phyloP scores from a whole-genome alignment of 2,797 vertebrate genomes.

The Crypturellus tataupa region DNA sequence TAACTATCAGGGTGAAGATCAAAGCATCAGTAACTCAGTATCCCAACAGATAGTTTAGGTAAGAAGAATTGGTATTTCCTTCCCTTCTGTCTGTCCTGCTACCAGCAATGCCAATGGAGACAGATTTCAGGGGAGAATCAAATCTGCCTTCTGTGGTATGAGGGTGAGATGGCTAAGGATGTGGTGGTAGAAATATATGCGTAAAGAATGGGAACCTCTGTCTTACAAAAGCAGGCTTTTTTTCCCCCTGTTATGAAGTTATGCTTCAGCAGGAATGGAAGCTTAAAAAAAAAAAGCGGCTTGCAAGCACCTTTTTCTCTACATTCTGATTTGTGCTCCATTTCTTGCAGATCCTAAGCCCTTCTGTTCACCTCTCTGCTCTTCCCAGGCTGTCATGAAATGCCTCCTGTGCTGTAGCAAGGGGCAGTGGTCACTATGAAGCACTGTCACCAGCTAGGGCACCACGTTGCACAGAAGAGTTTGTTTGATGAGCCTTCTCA shows the following conservation, averaged over 20 bases:
- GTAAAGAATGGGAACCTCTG: background rate
- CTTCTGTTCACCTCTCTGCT: background rate
- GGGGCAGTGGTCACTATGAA: background rate
- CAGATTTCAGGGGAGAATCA: background rate
- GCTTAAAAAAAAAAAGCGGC: background rate
- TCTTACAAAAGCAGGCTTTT: background rate
- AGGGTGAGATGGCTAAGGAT: background rate
- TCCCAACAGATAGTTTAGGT: background rate
- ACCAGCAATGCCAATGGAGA: background rate
- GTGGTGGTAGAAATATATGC: fast-evolving
- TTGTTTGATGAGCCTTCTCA: background rate
- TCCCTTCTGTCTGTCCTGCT: background rate
- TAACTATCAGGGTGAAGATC: background rate
- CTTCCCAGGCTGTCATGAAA: background rate
- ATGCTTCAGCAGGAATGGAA: background rate
- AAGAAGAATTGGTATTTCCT: background rate
- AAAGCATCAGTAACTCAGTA: background rate
- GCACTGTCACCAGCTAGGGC: background rate
- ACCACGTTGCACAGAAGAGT: background rate
- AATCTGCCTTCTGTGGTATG: background rate
- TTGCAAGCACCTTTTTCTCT: background rate
- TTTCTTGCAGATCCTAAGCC: background rate
- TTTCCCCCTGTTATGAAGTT: background rate
- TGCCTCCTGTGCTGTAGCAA: fast-evolving
- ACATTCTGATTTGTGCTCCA: fast-evolving